A percentile compares a stretch with the other conserved stretches of the same genome.
Conservation (phyloP, 2,797 vertebrate species). For the Poliocrania exsul region DNA sequence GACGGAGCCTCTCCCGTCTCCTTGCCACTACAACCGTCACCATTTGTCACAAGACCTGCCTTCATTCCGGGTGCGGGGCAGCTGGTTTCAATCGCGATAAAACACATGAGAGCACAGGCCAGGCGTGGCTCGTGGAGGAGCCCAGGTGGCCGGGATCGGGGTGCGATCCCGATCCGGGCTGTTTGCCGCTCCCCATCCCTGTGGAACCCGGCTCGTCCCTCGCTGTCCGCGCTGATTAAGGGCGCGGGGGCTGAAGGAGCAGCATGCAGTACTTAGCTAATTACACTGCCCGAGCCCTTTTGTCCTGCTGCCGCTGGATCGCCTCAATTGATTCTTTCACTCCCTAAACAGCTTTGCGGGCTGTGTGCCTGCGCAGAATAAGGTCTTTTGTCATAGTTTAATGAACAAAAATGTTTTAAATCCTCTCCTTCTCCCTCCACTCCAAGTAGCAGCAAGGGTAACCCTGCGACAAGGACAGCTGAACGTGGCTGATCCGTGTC, state of each 20-base stretch:
- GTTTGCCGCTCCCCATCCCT: not conserved
- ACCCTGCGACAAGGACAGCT: not conserved
- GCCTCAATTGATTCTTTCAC: conserved; percentile 46
- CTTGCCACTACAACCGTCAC: not conserved
- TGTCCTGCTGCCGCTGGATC: conserved; percentile 21
- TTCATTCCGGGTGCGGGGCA: not conserved
- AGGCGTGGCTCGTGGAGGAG: not conserved
- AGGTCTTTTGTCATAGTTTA: conserved; percentile 31
- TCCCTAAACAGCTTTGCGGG: conserved; percentile 50
- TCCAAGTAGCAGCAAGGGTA: not conserved
- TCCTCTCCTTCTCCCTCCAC: not conserved
- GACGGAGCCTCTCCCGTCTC: not conserved
- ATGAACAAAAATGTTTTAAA: conserved; percentile 33
- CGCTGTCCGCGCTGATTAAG: not conserved
- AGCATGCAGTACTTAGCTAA: conserved; percentile 39
- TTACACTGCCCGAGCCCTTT: conserved; percentile 8
- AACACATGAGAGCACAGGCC: too few relatives aligned
- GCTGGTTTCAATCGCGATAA: not conserved
- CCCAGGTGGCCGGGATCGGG: not conserved
- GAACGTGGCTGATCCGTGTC: not conserved
- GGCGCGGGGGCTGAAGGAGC: not conserved
- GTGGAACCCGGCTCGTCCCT: not conserved
- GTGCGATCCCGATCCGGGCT: not conserved
- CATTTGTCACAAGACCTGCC: not conserved
- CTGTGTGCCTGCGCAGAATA: conserved; percentile 13